phyloP scores from a whole-genome alignment of 1,140 invertebrate species.

The Aphelinus certus region DNA sequence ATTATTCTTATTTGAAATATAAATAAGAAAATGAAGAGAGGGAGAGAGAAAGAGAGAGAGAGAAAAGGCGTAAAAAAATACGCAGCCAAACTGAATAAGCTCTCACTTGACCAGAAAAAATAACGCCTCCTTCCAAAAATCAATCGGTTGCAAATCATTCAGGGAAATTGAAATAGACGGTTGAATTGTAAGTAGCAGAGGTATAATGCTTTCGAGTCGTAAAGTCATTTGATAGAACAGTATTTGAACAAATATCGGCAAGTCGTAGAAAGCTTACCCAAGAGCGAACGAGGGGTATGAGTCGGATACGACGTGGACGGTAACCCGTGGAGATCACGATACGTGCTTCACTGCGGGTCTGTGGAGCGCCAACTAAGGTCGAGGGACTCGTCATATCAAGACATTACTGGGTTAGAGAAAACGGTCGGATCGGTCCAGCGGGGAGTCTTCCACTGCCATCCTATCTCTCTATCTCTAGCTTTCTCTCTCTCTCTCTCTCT shows the following conservation, averaged over 20 bases:
- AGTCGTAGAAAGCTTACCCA: neutral
- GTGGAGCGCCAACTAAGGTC: slow-evolving; percentile 1
- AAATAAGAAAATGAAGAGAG: too few species aligned
- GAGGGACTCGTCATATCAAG: slow-evolving; percentile 15
- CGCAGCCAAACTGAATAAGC: too few species aligned
- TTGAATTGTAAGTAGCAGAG: neutral
- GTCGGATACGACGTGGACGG: neutral
- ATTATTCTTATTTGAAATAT: too few species aligned
- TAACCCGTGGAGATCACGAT: slow-evolving; percentile 4
- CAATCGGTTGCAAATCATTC: too few species aligned
- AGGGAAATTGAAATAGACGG: too few species aligned
- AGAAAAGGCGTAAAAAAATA: too few species aligned
- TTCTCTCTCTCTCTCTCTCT: slow-evolving; percentile 14
- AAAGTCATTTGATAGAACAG: neutral
- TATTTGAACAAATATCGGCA: slow-evolving; percentile 1
- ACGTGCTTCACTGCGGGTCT: slow-evolving; percentile 3
- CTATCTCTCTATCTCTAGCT: neutral
- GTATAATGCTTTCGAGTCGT: neutral
- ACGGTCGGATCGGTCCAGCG: slow-evolving; percentile 3
- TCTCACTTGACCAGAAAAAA: too few species aligned
- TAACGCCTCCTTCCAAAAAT: too few species aligned
- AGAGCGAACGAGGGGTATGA: neutral
- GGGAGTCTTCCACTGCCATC: neutral
- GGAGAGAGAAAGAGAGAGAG: too few species aligned
- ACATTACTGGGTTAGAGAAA: slow-evolving; percentile 6